A percentile compares a stretch with the other conserved stretches of the same genome.
Evolutionary conservation across 2,888 invertebrate species (phyloP).

Genomic region (Scaptomyza polygonia): DNA sequence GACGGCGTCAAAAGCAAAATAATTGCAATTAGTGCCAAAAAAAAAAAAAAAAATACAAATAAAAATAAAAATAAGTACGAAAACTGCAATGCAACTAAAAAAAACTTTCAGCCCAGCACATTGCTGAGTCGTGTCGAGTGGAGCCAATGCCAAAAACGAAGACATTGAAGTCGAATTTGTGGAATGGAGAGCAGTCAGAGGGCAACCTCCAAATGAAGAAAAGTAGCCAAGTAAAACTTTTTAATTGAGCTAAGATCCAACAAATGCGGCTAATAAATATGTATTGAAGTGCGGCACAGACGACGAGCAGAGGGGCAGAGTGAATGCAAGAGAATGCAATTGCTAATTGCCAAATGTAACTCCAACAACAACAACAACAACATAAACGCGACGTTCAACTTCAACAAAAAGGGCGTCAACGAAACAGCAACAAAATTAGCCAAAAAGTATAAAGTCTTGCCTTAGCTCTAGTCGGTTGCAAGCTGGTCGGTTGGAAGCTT

Average conservation of each 20-base stretch:
- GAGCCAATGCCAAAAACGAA: conserved; percentile 39
- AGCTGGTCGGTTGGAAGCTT: conserved; percentile 7
- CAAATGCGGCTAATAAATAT: conserved; percentile 80
- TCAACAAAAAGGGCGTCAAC: conserved; percentile 60
- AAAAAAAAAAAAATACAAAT: conserved; percentile 20
- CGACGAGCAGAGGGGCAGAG: too few relatives aligned
- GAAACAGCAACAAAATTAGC: conserved; percentile 75
- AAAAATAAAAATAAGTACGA: conserved; percentile 20
- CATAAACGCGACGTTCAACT: conserved; percentile 70
- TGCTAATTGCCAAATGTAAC: conserved; percentile 78
- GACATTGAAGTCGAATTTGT: conserved; percentile 30
- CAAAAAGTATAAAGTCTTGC: conserved; percentile 63
- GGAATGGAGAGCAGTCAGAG: conserved; percentile 37
- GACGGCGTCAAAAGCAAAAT: conserved; percentile 41
- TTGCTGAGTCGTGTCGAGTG: conserved; percentile 2
- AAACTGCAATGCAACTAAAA: conserved; percentile 43
- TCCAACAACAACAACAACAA: conserved; percentile 38
- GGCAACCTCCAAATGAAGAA: conserved; percentile 69
- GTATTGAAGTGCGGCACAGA: conserved; percentile 65
- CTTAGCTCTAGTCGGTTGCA: conserved; percentile 9
- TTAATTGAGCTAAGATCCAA: conserved; percentile 80
- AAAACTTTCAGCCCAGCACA: conserved; percentile 32
- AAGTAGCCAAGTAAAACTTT: conserved; percentile 77
- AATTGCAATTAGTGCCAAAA: conserved; percentile 71
- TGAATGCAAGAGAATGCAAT: conserved; percentile 56